These are phyloP conservation scores for Sclerurus mexicanus DNA, from an alignment of 2,113 vertebrate species.

Conservation along the genomic window DNA sequence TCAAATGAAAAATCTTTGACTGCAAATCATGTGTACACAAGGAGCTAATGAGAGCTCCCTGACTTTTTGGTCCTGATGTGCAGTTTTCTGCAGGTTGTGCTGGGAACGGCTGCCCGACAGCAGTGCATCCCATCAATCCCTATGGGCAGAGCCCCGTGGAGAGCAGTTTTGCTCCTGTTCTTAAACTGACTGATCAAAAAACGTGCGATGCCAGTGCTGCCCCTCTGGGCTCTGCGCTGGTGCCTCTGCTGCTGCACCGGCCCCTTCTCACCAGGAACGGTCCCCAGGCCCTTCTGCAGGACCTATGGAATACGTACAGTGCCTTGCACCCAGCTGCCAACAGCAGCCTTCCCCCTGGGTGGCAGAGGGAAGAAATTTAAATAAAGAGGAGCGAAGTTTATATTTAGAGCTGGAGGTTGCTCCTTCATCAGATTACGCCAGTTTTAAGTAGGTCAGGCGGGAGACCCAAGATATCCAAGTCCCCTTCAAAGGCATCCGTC, in stretches of 20 bases:
- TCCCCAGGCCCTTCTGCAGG: neutral
- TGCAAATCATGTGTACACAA: accelerated
- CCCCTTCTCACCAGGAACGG: neutral
- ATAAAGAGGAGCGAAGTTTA: neutral
- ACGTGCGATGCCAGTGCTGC: accelerated
- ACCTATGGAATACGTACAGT: accelerated
- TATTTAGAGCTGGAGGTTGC: conserved; percentile 22
- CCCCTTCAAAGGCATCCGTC: conserved; percentile 59
- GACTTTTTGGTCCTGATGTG: neutral
- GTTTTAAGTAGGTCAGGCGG: conserved; percentile 65
- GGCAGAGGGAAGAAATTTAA: neutral
- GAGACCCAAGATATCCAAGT: conserved; percentile 36
- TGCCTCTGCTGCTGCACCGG: neutral
- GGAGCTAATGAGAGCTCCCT: neutral
- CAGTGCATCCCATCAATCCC: neutral
- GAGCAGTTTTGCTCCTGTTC: neutral
- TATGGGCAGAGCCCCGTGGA: accelerated
- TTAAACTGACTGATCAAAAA: neutral
- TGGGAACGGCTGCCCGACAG: neutral
- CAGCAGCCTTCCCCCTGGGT: neutral
- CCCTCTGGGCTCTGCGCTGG: neutral
- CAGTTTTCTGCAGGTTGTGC: neutral
- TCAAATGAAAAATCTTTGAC: neutral
- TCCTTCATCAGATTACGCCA: conserved; percentile 39
- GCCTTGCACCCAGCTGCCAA: neutral